phyloP scores from a whole-genome alignment of 2,113 vertebrate species.

The Anhinga anhinga region DNA sequence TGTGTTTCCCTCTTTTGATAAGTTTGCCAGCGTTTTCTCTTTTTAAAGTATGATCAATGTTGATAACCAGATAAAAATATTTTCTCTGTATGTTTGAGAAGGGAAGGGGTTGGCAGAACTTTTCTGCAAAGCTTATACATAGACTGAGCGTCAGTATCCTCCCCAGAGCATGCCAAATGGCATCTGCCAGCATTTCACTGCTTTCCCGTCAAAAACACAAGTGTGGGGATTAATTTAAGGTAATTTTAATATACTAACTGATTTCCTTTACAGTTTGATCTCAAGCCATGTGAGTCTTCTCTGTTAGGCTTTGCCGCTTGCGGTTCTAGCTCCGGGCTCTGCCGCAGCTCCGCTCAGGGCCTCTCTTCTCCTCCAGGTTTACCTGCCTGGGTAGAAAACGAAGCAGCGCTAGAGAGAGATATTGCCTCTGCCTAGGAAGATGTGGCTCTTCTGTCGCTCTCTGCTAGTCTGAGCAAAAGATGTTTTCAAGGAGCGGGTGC shows the following conservation, averaged over 20 bases:
- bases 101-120: background rate
- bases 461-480: background rate
- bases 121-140: background rate
- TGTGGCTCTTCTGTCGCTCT: accelerated
- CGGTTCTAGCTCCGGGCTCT: background rate
- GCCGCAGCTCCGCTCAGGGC: background rate
- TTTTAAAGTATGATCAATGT: background rate
- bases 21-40: background rate
- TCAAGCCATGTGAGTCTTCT: background rate
- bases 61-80: background rate
- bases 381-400: background rate
- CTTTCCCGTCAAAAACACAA: background rate
- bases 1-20: background rate
- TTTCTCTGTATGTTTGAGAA: background rate
- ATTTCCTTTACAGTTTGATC: background rate
- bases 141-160: background rate
- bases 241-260: background rate
- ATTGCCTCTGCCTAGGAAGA: background rate
- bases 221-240: background rate
- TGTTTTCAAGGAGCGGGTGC: background rate
- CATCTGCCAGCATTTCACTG: background rate
- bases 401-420: background rate
- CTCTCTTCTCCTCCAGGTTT: background rate
- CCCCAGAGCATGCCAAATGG: background rate
- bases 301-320: background rate